Percentiles rank a stretch among this genome's conserved stretches.
These are phyloP conservation scores for Periophthalmodon schlosseri DNA, from an alignment of 2,113 vertebrate genomes.

Conservation along the genomic window DNA sequence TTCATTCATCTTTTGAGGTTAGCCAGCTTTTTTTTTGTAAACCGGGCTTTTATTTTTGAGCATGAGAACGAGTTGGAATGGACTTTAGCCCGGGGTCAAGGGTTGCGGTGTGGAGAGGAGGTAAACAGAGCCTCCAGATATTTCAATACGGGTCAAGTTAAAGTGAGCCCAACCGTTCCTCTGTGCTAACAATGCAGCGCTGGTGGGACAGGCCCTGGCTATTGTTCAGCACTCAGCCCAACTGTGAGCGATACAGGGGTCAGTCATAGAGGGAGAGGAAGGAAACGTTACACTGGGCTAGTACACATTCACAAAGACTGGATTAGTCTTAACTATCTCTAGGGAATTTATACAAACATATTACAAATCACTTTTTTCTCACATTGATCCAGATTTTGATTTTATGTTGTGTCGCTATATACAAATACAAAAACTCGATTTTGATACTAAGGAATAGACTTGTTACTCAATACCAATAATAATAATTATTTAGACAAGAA, in stretches of 20 bases:
- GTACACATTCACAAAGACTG: conserved; percentile 5
- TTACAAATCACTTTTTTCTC: too few species aligned
- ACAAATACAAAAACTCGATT: too few species aligned
- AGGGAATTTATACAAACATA: not conserved
- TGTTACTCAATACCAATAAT: too few species aligned
- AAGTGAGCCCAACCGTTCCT: not conserved
- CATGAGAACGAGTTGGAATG: not conserved
- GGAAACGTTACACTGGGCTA: not conserved
- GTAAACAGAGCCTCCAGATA: not conserved
- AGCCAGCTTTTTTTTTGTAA: not conserved
- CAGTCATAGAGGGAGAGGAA: not conserved
- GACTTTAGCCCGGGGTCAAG: not conserved
- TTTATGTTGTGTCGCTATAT: too few species aligned
- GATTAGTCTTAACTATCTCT: not conserved
- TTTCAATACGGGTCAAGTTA: not conserved
- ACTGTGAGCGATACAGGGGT: conserved; percentile 1
- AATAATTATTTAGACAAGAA: too few species aligned
- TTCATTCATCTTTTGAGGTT: not conserved
- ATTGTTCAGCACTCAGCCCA: not conserved
- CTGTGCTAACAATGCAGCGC: not conserved
- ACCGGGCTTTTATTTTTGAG: not conserved
- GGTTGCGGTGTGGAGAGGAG: not conserved
- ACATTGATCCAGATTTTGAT: too few species aligned
- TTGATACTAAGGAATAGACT: too few species aligned
- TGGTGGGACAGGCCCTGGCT: not conserved